Evolutionary conservation across 2,888 invertebrate species (phyloP), one percentile per base, ranked within the genome.

Genomic region (Lasioglossum leucozonium): DNA sequence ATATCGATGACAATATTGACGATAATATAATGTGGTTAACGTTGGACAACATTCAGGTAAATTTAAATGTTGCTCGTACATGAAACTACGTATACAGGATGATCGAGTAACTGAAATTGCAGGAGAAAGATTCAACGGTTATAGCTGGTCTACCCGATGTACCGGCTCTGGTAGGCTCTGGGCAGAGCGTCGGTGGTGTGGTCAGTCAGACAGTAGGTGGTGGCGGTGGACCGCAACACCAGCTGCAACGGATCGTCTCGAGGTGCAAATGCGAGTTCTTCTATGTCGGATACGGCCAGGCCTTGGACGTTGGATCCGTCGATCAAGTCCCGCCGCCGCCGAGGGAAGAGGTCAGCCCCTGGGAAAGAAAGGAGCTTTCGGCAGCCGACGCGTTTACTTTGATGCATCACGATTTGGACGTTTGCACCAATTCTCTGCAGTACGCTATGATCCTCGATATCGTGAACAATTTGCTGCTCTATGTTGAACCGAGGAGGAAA

Each of bases 201-300:
- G 98, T 99, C 76, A 98, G 98, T 84, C 97, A 98, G 94, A 98
- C 98, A 0, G 99, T 99, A 1, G 98, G 98, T 26, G 97, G 97
- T 37, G 96, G 97, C 81, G 96, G 96, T 93, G 87, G 88, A 0
- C 89, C 92, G 81, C 94, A 93, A 85, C 95, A 96, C 73, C 95
- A 99, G 96, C 95, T 99, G 34, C 99, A 99, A 96, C 96, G 99
- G 81, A 99, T 99, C 90, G 99, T 99, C 22, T 99, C 99, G 0
- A 96, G 99, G 2, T 99, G 99, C 95, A 98, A 98, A 93, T 99
- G 99, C 95, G 99, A 99, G 96, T 99, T 99, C 95, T 99, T 99
- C 96, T 99, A 99, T 95, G 98, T 98, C 77, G 97, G 98, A 86
- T 99, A 98, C 94, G 99, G 99, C 76, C 97, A 97, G 92, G 96